phyloP scores from a whole-genome alignment of 1,140 invertebrate genomes.

The Sinella curviseta region DNA sequence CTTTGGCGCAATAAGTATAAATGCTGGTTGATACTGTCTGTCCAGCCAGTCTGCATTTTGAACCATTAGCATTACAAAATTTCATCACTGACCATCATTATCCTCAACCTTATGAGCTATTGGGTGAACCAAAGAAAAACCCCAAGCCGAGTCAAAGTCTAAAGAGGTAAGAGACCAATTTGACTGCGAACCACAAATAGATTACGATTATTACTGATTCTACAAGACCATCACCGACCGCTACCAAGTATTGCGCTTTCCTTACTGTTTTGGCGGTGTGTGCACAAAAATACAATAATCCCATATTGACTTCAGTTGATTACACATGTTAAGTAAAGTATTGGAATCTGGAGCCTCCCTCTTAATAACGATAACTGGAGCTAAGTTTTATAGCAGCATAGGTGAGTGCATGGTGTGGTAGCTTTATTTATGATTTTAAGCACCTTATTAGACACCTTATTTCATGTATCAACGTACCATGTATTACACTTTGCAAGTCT shows the following conservation, averaged over 20 bases:
- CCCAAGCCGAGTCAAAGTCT: no score
- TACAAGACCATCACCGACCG: no score
- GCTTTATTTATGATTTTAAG: no score
- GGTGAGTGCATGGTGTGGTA: no score
- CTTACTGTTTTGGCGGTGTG: no score
- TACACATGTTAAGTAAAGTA: constrained; percentile 9
- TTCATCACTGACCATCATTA: not conserved
- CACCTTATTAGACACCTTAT: not conserved
- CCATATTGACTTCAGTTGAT: constrained; percentile 10
- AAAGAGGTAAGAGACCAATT: no score
- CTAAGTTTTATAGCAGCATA: not conserved
- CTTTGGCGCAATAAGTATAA: not conserved
- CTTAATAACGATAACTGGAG: not conserved
- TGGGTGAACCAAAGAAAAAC: not conserved
- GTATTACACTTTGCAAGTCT: no score
- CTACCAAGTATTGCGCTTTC: no score
- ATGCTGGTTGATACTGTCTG: not conserved
- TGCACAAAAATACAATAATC: not conserved
- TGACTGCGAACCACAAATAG: no score
- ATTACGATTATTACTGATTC: no score
- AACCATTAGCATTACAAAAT: not conserved
- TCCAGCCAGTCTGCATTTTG: not conserved
- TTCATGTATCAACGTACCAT: not conserved
- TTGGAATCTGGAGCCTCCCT: not conserved
- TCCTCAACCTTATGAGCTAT: not conserved